A percentile compares a stretch with the other conserved stretches of the same genome.
Conservation (phyloP, 2,113 vertebrate species). For the Ramphastos sulfuratus region DNA sequence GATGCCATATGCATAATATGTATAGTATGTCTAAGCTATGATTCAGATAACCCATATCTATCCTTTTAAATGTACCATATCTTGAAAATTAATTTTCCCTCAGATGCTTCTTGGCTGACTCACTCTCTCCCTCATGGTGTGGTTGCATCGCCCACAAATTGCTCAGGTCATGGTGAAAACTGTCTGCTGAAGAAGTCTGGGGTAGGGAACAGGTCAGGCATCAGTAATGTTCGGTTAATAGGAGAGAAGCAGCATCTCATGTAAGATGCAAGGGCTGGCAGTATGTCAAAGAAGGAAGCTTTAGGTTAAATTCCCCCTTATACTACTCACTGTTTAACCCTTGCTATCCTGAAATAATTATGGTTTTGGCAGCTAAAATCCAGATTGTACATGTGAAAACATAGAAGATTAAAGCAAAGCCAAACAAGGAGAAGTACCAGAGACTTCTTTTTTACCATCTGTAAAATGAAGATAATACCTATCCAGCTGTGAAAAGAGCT, state of each 20-base stretch:
- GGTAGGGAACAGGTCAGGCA: slow-evolving; percentile 9
- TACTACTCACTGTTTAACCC: not conserved
- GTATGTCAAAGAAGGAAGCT: not conserved
- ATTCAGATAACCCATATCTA: slow-evolving; percentile 49
- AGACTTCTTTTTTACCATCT: not conserved
- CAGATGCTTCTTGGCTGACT: slow-evolving; percentile 31
- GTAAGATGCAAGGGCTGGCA: not conserved
- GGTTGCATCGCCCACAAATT: slow-evolving; percentile 8
- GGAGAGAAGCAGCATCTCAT: not conserved
- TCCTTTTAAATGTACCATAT: not conserved
- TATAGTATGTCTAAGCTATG: not conserved
- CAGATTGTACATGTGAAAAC: not conserved
- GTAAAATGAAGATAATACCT: slow-evolving; percentile 15
- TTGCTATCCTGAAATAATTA: not conserved
- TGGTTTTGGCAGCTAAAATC: not conserved
- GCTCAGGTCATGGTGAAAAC: not conserved
- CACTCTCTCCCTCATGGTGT: not conserved
- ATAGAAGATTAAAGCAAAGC: slow-evolving; percentile 7
- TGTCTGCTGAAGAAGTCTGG: slow-evolving; percentile 15
- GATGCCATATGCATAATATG: slow-evolving; percentile 33
- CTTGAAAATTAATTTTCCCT: slow-evolving; percentile 32
- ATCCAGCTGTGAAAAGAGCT: not conserved
- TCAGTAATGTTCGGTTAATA: not conserved
- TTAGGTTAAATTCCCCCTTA: not conserved
- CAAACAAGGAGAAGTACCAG: not conserved